Evolutionary conservation across 2,888 invertebrate genomes (phyloP).

Genomic region (Aquatica leii): DNA sequence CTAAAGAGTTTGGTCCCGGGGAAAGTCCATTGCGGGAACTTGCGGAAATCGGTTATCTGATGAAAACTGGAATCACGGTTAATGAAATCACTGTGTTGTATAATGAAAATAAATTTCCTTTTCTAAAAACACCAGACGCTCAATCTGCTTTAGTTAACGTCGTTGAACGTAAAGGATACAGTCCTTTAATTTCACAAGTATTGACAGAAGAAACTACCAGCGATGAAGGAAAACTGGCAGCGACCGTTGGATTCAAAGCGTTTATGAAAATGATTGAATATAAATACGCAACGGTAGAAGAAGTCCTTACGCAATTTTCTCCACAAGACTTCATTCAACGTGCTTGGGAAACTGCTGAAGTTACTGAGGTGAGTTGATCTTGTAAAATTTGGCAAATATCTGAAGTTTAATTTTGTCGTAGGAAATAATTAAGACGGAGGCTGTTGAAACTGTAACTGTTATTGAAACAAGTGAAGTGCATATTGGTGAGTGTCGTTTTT

Average conservation of each 20-base stretch:
- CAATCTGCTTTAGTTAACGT: constrained; percentile 86
- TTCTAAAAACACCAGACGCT: constrained; percentile 80
- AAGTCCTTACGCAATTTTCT: constrained; percentile 81
- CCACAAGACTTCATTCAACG: constrained; percentile 85
- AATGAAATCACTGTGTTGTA: constrained; percentile 81
- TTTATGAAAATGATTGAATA: constrained; percentile 87
- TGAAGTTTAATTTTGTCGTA: constrained; percentile 35
- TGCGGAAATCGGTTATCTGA: constrained; percentile 81
- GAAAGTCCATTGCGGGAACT: constrained; percentile 81
- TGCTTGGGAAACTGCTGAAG: constrained; percentile 81
- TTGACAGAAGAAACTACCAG: constrained; percentile 81
- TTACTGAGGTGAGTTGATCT: constrained; percentile 66
- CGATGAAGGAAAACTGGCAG: constrained; percentile 78
- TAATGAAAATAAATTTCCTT: constrained; percentile 80
- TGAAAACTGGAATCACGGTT: constrained; percentile 78
- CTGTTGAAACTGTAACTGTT: constrained; percentile 60
- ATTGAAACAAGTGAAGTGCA: constrained; percentile 62
- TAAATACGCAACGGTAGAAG: constrained; percentile 82
- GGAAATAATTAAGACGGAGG: constrained; percentile 57
- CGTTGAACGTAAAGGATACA: constrained; percentile 84
- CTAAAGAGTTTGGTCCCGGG: constrained; percentile 82
- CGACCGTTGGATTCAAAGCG: constrained; percentile 84
- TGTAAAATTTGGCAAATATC: background rate
- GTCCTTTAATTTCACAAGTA: constrained; percentile 81
- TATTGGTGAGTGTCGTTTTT: constrained; percentile 55